Conservation (phyloP, 2,797 vertebrate genomes). For the Vultur gryphus region DNA sequence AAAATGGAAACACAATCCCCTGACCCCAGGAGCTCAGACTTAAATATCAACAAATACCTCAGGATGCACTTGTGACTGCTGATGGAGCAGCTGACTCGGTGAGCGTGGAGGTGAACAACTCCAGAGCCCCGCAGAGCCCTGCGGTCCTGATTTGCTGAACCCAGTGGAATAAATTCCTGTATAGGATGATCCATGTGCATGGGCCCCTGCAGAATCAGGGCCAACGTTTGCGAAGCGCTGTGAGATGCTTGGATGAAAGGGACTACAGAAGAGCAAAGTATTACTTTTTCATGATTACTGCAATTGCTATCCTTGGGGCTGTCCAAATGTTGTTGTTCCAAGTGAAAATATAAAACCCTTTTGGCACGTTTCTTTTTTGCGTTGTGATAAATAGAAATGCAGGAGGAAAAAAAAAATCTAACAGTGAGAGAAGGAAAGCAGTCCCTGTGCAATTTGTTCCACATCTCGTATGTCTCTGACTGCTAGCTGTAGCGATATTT, state of each 20-base stretch:
- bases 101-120: neutral
- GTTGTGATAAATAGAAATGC: slow-evolving; percentile 10
- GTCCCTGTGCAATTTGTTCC: slow-evolving; percentile 53
- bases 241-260: slow-evolving; percentile 18
- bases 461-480: slow-evolving; percentile 33
- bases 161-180: neutral
- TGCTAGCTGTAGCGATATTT: slow-evolving; percentile 39
- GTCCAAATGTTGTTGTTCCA: slow-evolving; percentile 35
- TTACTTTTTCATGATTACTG: slow-evolving; percentile 53
- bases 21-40: slow-evolving; percentile 22
- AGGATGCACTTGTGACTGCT: neutral
- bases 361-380: slow-evolving; percentile 3
- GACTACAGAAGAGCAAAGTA: slow-evolving; percentile 10
- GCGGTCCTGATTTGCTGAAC: neutral
- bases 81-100: slow-evolving; percentile 13
- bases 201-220: neutral
- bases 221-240: neutral
- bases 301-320: slow-evolving; percentile 18
- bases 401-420: neutral
- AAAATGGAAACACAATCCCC: neutral
- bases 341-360: slow-evolving; percentile 24
- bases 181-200: neutral
- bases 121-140: neutral
- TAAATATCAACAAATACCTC: neutral
- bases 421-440: slow-evolving; percentile 4